Base-by-base conservation (phyloP, 2,888 invertebrate species). In the Spodoptera exigua region DNA sequence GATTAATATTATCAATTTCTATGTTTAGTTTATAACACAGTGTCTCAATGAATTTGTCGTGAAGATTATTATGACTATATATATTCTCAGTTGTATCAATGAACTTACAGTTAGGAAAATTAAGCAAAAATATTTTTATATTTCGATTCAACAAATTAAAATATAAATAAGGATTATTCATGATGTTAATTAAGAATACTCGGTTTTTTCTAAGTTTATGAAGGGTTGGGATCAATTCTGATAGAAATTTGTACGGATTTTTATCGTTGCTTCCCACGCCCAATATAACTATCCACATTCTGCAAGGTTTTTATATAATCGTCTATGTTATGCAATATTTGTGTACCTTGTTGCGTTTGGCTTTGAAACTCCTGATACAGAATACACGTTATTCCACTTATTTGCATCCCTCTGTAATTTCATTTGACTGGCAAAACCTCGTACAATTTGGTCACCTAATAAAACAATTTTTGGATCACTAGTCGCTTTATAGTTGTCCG, bases 91-190 rank as follows among this genome's bases (percentile, higher is more conserved):
- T 49, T 51, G 51, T 51, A 48, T 48, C 48, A 21, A 48, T 37
- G 48, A 48, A 48, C 37, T 21, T 48, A 48, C 48, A 49, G 39
- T 52, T 43, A 35, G 43, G 35, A 18, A 52, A 52, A 18, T 35
- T 43, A 14, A 5, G 18, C 34, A 52, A 12, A 12, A 52, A 43
- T 18, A 43, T 7, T 43, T 52, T 52, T 10, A 52, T 35, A 43
- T 43, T 43, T 35, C 18, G 13, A 10, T 52, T 52, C 13, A 52
- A 52, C 9, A 43, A 43, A 12, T 43, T 52, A 35, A 43, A 10
- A 40, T 51, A 40, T 10, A 52, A 43, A 52, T 52, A 41, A 14
- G 52, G 43, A 43, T 52, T 52, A 43, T 35, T 21, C 17, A 43
- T 41, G 12, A 43, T 43, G 35, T 52, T 52, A 11, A 52, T 0